Base-by-base conservation (phyloP, 2,888 invertebrate genomes). In the Lepidochrysops patricia region DNA sequence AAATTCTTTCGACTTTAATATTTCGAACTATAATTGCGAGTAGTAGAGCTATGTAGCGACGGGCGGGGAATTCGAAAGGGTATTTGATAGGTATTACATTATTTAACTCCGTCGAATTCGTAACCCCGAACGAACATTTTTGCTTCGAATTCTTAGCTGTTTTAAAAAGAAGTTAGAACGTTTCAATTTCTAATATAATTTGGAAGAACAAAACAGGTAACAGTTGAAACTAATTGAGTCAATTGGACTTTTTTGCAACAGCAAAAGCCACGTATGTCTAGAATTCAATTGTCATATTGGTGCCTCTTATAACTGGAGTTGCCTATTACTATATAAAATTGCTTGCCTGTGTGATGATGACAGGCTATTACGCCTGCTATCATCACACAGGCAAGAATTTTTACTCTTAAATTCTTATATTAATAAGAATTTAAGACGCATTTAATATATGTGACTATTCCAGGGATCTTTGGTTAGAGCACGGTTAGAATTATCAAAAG, bases 1-100 rank as follows among this genome's bases (percentile, higher is more conserved):
- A 84, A 85, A 86, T 84, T 86, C 83, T 81, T 84, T 77, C 71
- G 67, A 75, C 73, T 81, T 77, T 77, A 80, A 81, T 77, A 80
- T 81, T 77, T 73, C 73, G 71, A 75, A 77, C 77, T 77, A 76
- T 79, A 77, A 79, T 80, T 79, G 76, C 73, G 72, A 70, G 71
- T 70, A 77, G 69, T 70, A 64, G 68, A 73, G 73, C 70, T 70
- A 69, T 72, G 73, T 72, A 69, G 64, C 65, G 70, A 69, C 64
- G 68, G 71, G 75, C 77, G 79, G 71, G 71, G 73, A 77, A 80
- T 80, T 75, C 73, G 67, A 71, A 75, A 77, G 73, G 75, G 74
- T 77, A 80, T 80, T 82, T 81, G 78, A 82, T 82, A 82, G 78
- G 73, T 68, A 75, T 79, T 83, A 78, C 76, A 81, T 81, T 78